Base-by-base conservation (phyloP, 2,888 invertebrate species). In the Drosophila basisetae region DNA sequence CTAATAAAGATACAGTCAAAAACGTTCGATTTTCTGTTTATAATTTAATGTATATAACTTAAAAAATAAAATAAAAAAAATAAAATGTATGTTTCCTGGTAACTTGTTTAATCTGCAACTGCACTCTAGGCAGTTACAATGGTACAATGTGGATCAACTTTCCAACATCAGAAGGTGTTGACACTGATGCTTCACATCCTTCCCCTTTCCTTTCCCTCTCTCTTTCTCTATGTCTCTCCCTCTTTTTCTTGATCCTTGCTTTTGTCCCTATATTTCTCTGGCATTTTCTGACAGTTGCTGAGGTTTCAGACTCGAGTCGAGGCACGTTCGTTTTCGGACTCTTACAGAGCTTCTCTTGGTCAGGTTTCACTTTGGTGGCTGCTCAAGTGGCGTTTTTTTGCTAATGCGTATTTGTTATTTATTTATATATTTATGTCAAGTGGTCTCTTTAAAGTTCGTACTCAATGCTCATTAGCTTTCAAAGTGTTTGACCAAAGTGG, bases 311-410 rank as follows among this genome's bases (percentile, higher is more conserved):
- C 80, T 84, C 64, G 56, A 82, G 63, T 78, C 78, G 58, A 62
- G 78, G 80, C 80, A 87, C 85, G 85, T 85, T 74, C 73, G 13
- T 37, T 73, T 74, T 73, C 77, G 60, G 74, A 68, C 81, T 62
- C 41, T 68, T 58, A 4, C 35, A 13, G 58, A 75, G 47, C 62
- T 76, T 35, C 60, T 28, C 28, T 28, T 30, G 39, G 47, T 47
- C 56, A 30, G 18, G 28, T 52, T 54, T 16, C 39, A 50, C 37
- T 52, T 59, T 66, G 64, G 37, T 43, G 52, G 22, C 4, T 41
- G 30, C 59, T 76, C 65, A 64, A 79, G 69, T 83, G 76, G 39
- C 73, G 75, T 73, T 75, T 83, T 83, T 80, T 80, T 39, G 61
- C 66, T 83, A 83, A 82, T 82, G 68, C 69, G 49, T 60, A 65